A percentile compares a stretch with the other conserved stretches of the same genome.
phyloP scores from a whole-genome alignment of 2,797 vertebrate genomes.

The Ciconia nigra region DNA sequence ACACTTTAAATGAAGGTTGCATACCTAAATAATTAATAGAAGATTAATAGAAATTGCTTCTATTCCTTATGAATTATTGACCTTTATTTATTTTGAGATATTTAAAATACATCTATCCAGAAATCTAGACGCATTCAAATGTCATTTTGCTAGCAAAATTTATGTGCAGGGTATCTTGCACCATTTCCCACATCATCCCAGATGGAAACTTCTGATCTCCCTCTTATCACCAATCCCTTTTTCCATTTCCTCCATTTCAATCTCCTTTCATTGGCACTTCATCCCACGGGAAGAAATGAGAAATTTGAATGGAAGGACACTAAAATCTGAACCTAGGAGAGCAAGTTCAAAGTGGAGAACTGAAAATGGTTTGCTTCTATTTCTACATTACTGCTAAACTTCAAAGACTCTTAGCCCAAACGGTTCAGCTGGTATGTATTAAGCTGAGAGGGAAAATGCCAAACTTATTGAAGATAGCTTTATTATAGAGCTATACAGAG shows the following conservation, averaged over 20 bases:
- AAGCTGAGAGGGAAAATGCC: neutral
- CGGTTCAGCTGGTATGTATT: neutral
- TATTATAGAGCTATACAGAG: neutral
- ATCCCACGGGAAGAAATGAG: neutral
- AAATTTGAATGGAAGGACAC: neutral
- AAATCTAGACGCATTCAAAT: neutral
- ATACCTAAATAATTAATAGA: slow-evolving; percentile 11
- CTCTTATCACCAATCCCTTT: neutral
- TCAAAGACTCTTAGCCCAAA: neutral
- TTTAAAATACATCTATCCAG: neutral
- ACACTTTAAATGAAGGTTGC: neutral
- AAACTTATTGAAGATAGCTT: neutral
- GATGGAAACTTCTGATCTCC: neutral
- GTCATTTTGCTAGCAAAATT: neutral
- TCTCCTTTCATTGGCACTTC: neutral
- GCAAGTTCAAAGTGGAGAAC: neutral
- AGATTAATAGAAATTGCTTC: neutral
- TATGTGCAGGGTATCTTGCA: neutral
- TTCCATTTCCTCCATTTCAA: neutral
- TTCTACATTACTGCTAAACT: neutral
- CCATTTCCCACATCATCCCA: neutral
- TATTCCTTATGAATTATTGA: neutral
- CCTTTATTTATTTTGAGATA: neutral
- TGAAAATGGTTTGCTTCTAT: neutral
- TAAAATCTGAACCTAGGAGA: neutral